Evolutionary conservation across 2,113 vertebrate species (phyloP).

Genomic region (Pheucticus melanocephalus): DNA sequence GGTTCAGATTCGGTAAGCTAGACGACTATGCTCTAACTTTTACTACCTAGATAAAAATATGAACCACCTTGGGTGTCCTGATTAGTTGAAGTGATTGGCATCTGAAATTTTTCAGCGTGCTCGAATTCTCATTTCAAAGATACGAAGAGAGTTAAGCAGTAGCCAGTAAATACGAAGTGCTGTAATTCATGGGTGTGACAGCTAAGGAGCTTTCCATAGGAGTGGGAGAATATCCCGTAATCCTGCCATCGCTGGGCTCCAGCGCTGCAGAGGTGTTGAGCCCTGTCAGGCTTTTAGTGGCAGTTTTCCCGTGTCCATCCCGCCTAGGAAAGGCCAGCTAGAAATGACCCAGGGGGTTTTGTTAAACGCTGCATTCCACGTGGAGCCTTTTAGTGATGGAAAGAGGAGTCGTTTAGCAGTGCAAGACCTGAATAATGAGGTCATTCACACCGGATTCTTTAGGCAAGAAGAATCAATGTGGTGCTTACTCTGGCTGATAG

Average conservation of each 20-base stretch:
- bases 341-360: not conserved
- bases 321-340: not conserved
- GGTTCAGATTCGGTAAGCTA: not conserved
- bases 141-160: not conserved
- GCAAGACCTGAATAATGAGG: not conserved
- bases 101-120: not conserved
- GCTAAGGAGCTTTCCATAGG: not conserved
- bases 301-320: not conserved
- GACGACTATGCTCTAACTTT: not conserved
- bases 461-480: not conserved
- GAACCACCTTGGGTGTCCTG: not conserved
- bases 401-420: not conserved
- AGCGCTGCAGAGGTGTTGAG: not conserved
- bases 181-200: not conserved
- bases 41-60: not conserved
- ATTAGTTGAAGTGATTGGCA: not conserved
- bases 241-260: not conserved
- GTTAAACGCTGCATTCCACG: not conserved
- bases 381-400: not conserved
- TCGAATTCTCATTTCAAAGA: not conserved
- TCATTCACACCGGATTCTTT: not conserved
- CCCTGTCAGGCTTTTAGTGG: not conserved
- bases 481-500: not conserved
- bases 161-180: not conserved
- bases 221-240: not conserved